These are phyloP conservation scores for Phasianus colchicus DNA, from an alignment of 2,113 vertebrate genomes.

Conservation along the genomic window DNA sequence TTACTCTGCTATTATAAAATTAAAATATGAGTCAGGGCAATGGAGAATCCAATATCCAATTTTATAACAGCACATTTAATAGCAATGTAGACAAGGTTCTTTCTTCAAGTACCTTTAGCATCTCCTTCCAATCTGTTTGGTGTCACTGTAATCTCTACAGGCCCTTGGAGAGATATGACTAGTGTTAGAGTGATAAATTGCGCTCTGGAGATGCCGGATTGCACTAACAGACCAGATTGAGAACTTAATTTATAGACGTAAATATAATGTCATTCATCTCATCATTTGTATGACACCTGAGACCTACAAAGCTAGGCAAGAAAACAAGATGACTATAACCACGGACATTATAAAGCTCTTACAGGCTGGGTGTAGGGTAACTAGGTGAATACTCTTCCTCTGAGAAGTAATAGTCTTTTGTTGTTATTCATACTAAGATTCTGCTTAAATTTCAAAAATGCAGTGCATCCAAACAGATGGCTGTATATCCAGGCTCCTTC, in stretches of 20 bases:
- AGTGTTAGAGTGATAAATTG: background rate
- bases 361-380: background rate
- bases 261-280: background rate
- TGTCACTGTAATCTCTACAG: background rate
- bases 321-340: background rate
- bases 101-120: background rate
- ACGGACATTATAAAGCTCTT: background rate
- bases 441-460: background rate
- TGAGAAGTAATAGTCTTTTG: background rate
- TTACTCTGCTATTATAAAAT: background rate
- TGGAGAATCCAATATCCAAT: background rate
- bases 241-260: background rate
- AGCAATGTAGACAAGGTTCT: background rate
- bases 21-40: too few relatives aligned
- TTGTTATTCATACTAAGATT: background rate
- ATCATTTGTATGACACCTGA: background rate
- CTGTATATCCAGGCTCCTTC: background rate
- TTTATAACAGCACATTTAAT: background rate
- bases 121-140: background rate
- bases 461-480: background rate
- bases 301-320: background rate
- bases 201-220: too few relatives aligned
- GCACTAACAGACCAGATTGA: background rate
- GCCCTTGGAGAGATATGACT: too few relatives aligned
- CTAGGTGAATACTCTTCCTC: background rate